phyloP scores from a whole-genome alignment of 2,888 invertebrate genomes.

The Bellardia bayeri region DNA sequence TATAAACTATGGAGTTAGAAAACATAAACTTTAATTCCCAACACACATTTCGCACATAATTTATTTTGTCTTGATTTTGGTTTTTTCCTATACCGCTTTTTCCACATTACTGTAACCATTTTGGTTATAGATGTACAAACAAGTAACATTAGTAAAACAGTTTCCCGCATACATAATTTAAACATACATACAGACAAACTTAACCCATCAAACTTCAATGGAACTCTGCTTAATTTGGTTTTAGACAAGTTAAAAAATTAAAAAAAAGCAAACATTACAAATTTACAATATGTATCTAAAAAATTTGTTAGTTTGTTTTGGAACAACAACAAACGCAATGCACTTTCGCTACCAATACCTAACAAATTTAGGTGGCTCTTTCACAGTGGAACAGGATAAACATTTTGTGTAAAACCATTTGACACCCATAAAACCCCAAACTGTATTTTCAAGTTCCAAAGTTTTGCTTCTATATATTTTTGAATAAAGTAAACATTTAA shows the following conservation, averaged over 20 bases:
- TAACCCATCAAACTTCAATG: slow-evolving; percentile 28
- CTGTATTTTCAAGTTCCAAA: too few relatives aligned
- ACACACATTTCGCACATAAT: slow-evolving; percentile 59
- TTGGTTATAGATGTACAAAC: slow-evolving; percentile 5
- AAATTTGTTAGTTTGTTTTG: slow-evolving; percentile 21
- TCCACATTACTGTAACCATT: slow-evolving; percentile 28
- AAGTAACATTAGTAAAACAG: slow-evolving; percentile 17
- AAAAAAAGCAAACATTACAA: slow-evolving; percentile 30
- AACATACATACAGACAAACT: slow-evolving; percentile 22
- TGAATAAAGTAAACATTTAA: too few relatives aligned
- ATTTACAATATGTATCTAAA: slow-evolving; percentile 27
- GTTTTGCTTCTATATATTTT: too few relatives aligned
- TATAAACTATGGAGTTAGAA: slow-evolving; percentile 24
- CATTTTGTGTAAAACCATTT: too few relatives aligned
- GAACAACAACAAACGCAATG: slow-evolving; percentile 1
- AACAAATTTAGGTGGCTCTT: not conserved
- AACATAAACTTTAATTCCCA: slow-evolving; percentile 61
- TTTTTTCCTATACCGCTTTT: slow-evolving; percentile 39
- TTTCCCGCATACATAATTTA: slow-evolving; percentile 59
- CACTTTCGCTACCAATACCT: slow-evolving; percentile 27
- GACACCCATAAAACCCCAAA: too few relatives aligned
- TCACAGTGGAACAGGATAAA: not conserved
- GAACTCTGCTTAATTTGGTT: slow-evolving; percentile 58
- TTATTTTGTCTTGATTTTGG: slow-evolving; percentile 52
- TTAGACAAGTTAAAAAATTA: slow-evolving; percentile 18